phyloP scores from a whole-genome alignment of 2,113 vertebrate species.

The Ploceus nigricollis region DNA sequence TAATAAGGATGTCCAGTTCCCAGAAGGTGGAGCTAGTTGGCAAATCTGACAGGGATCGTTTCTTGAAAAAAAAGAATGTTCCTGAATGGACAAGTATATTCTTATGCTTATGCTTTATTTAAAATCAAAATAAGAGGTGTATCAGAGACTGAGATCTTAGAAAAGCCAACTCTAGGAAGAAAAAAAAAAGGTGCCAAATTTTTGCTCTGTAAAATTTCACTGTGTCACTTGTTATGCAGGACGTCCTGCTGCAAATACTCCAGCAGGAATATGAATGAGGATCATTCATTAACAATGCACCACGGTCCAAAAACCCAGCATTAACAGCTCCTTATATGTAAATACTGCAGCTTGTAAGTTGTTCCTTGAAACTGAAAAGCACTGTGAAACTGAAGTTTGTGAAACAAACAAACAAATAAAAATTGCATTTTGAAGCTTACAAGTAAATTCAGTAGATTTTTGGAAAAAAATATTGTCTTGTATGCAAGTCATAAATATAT shows the following conservation, averaged over 20 bases:
- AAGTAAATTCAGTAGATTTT: background rate
- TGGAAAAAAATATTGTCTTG: background rate
- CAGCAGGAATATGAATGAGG: background rate
- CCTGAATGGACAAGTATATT: background rate
- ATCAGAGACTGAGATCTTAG: background rate
- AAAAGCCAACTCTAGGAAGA: background rate
- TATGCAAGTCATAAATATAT: background rate
- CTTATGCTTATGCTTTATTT: background rate
- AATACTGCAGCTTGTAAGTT: background rate
- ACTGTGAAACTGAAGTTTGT: background rate
- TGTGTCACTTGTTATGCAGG: background rate
- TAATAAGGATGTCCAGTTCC: background rate
- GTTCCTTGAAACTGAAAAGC: background rate
- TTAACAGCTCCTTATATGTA: background rate
- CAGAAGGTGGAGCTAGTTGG: constrained; percentile 70
- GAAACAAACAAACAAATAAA: background rate
- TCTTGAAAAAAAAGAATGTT: background rate
- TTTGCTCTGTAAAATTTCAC: background rate
- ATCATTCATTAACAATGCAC: background rate
- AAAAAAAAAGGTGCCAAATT: background rate
- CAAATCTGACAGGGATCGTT: background rate
- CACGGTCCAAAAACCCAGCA: background rate
- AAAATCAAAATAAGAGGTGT: background rate
- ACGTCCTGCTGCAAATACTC: background rate
- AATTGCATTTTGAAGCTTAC: background rate